Conservation (phyloP, 2,888 invertebrate species). For the Euplagia quadripunctaria region DNA sequence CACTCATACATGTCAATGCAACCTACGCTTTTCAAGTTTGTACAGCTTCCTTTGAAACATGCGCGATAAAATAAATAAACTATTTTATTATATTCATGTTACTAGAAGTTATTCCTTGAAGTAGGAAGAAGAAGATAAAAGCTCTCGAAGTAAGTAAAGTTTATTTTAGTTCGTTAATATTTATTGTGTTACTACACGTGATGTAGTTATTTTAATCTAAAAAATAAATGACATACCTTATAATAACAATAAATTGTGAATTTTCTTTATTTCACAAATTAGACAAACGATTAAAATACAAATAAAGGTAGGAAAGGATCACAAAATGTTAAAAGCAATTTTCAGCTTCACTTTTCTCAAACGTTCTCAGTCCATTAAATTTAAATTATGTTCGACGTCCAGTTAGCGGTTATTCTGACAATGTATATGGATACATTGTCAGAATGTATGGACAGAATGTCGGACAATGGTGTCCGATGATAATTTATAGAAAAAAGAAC, state of each 20-base stretch:
- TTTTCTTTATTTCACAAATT: too few relatives aligned
- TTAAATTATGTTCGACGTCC: background rate
- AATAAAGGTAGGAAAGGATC: background rate
- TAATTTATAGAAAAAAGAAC: background rate
- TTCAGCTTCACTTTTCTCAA: background rate
- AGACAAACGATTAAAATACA: background rate
- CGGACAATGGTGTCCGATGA: background rate
- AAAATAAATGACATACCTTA: too few relatives aligned
- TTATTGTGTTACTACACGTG: too few relatives aligned
- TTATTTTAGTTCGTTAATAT: too few relatives aligned
- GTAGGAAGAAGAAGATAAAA: background rate
- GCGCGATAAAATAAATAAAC: background rate
- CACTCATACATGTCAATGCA: background rate
- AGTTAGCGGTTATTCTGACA: background rate
- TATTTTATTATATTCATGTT: background rate
- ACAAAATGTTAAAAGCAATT: background rate
- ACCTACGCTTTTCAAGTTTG: background rate
- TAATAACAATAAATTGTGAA: too few relatives aligned
- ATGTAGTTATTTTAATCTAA: too few relatives aligned
- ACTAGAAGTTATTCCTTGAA: background rate
- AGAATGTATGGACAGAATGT: background rate
- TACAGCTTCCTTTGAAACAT: background rate
- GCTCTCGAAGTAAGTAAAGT: background rate
- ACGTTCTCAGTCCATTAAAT: slow-evolving; percentile 8
- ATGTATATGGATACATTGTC: background rate